phyloP scores from a whole-genome alignment of 2,113 vertebrate species.

The Callorhinus ursinus region DNA sequence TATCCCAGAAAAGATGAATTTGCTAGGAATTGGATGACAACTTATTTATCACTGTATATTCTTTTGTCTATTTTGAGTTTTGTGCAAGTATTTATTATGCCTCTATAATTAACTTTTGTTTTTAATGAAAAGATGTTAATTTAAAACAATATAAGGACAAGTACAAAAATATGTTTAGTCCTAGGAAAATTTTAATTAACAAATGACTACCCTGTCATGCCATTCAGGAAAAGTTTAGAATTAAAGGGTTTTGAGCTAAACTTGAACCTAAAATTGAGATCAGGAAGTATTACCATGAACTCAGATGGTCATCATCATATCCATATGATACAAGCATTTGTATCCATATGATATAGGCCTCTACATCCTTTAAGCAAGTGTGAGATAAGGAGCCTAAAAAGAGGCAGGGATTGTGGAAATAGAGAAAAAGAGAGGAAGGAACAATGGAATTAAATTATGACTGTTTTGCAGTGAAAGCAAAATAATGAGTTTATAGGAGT shows the following conservation, averaged over 20 bases:
- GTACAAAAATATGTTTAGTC: background rate
- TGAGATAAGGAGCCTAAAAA: background rate
- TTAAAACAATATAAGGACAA: background rate
- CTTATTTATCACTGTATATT: background rate
- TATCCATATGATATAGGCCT: background rate
- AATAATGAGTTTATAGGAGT: slow-evolving; percentile 6
- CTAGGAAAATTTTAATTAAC: background rate
- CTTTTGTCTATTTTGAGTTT: background rate
- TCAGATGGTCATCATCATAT: background rate
- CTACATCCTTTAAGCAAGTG: background rate
- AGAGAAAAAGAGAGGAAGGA: background rate
- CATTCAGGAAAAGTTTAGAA: background rate
- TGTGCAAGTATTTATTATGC: background rate
- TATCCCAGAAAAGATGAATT: background rate
- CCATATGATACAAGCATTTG: background rate
- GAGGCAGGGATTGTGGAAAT: background rate
- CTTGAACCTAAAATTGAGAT: background rate
- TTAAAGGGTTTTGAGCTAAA: background rate
- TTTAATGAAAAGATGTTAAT: background rate
- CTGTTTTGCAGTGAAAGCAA: slow-evolving; percentile 14
- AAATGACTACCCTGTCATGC: background rate
- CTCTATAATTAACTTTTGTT: background rate
- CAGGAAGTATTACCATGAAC: background rate
- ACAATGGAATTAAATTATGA: background rate
- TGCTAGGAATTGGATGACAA: background rate